Conservation (phyloP, 1,140 invertebrate genomes). For the Macrotrachela quadricornifera region DNA sequence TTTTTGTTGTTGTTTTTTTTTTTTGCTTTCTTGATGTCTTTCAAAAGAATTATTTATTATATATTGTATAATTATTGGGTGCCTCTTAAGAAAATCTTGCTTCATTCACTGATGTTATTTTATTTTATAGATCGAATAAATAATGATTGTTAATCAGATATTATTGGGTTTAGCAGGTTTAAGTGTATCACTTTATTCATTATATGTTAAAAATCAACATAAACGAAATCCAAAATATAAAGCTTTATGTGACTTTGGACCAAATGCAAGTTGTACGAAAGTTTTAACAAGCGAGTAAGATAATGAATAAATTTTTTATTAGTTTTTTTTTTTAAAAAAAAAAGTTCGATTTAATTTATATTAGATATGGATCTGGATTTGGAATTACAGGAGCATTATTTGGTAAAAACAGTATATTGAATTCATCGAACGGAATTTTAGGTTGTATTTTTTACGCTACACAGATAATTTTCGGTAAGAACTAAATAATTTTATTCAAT, state of each 20-base stretch:
- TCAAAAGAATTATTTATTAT: too few relatives aligned
- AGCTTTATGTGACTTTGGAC: conserved; percentile 40
- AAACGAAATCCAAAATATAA: not conserved
- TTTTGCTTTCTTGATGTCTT: too few relatives aligned
- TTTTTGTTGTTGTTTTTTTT: too few relatives aligned
- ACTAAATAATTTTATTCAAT: conserved; percentile 19
- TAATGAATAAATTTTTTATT: conserved; percentile 17
- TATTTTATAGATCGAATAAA: too few relatives aligned
- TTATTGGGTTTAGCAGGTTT: not conserved
- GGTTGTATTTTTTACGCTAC: conserved; percentile 46
- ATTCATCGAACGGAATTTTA: conserved; percentile 47
- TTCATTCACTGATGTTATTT: too few relatives aligned
- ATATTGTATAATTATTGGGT: too few relatives aligned
- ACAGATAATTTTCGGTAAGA: conserved; percentile 39
- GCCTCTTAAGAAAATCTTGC: too few relatives aligned
- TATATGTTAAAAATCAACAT: conserved; percentile 5
- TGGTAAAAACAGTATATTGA: conserved; percentile 36
- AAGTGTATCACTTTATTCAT: conserved; percentile 1
- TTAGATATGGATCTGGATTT: conserved; percentile 53
- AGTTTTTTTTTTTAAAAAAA: conserved; percentile 5
- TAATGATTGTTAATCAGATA: too few relatives aligned
- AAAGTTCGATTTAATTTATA: conserved; percentile 17
- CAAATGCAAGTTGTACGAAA: conserved; percentile 52
- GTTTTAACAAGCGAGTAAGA: conserved; percentile 52
- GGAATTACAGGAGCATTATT: conserved; percentile 38